Evolutionary conservation across 2,888 invertebrate species (phyloP).

Genomic region (Merodon equestris): DNA sequence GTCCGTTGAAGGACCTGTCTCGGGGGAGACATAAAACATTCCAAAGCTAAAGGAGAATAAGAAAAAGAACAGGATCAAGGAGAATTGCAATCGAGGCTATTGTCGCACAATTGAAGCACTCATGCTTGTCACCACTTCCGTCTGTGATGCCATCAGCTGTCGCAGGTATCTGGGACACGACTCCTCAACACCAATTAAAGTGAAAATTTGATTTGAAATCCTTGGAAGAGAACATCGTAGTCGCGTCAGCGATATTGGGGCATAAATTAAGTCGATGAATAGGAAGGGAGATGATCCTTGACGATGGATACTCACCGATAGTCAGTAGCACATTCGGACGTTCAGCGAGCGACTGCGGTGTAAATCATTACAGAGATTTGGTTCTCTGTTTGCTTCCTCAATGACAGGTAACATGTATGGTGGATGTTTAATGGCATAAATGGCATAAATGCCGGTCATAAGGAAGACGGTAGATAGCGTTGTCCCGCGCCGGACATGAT

Average conservation of each 20-base stretch:
- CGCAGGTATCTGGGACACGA: constrained; percentile 25
- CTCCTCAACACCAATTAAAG: constrained; percentile 48
- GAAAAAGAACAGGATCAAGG: too few species aligned
- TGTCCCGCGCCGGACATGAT: constrained; percentile 61
- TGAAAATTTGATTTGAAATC: constrained; percentile 36
- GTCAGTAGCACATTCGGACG: constrained; percentile 1
- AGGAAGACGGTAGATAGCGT: constrained; percentile 23
- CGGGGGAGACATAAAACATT: constrained; percentile 52
- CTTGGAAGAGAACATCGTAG: constrained; percentile 19
- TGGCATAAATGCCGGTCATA: constrained; percentile 66
- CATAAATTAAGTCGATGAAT: constrained; percentile 60
- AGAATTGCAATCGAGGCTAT: constrained; percentile 20
- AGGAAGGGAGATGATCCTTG: constrained; percentile 31
- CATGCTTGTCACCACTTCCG: constrained; percentile 32
- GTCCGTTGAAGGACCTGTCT: neutral
- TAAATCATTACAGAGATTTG: constrained; percentile 58
- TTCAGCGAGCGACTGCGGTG: constrained; percentile 23
- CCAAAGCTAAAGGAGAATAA: too few species aligned
- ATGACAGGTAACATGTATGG: constrained; percentile 65
- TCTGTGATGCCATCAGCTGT: constrained; percentile 22
- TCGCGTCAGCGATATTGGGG: constrained; percentile 23
- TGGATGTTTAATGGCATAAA: constrained; percentile 67
- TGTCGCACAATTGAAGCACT: constrained; percentile 46
- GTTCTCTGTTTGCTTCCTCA: constrained; percentile 16
- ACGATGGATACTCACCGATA: constrained; percentile 45